Conservation (phyloP, 2,888 invertebrate genomes). For the Sepiola atlantica region DNA sequence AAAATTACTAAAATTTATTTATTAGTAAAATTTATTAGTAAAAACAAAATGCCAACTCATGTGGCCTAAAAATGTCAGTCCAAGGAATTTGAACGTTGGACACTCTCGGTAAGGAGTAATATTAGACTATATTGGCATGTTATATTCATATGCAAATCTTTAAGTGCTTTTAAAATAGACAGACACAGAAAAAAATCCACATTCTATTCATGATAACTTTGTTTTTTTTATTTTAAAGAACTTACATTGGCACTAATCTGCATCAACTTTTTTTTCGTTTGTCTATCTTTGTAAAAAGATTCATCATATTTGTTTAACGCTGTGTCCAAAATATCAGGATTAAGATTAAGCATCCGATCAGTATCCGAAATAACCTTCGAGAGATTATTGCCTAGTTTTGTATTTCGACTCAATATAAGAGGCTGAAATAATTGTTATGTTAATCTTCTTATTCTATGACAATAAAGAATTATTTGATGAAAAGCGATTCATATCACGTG, state of each 20-base stretch:
- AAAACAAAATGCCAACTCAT: no score
- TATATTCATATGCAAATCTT: no score
- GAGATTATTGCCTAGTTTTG: not conserved
- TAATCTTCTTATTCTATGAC: not conserved
- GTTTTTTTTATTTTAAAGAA: not conserved
- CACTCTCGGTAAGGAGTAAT: no score
- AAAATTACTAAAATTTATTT: no score
- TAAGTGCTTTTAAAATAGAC: no score
- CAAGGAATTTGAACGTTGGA: no score
- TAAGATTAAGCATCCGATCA: not conserved
- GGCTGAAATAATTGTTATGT: not conserved
- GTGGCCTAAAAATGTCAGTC: no score
- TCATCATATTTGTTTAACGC: constrained; percentile 1
- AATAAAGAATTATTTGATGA: not conserved
- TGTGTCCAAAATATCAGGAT: not conserved
- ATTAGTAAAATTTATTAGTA: no score
- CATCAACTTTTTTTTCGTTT: not conserved
- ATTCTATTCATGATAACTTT: not conserved
- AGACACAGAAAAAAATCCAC: no score
- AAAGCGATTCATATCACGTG: not conserved
- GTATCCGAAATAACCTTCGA: not conserved
- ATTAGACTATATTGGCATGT: no score
- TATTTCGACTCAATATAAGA: not conserved
- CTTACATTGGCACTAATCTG: not conserved
- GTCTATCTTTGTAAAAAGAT: not conserved